Evolutionary conservation across 2,888 invertebrate species (phyloP), one percentile per base, ranked within the genome.

Genomic region (Orchestes rusci): DNA sequence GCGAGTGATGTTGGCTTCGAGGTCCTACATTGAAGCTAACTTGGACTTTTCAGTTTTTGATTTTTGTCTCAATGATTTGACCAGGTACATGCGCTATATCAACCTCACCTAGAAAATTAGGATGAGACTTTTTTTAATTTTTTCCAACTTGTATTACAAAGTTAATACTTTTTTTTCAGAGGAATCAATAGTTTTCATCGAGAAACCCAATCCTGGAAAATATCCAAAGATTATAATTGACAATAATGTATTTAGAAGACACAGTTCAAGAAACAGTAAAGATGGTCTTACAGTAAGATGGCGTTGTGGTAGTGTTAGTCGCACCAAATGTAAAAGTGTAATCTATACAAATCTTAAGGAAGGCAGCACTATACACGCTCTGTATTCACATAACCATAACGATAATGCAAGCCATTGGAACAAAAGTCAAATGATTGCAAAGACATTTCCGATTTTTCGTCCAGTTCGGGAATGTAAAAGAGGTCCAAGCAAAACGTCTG

Each of bases 211-310:
- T 18, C 45, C 45, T 12, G 43, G 54, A 32, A 59, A 56, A 39
- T 51, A 59, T 42, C 59, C 59, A 1, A 53, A 46, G 41, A 23
- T 59, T 4, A 47, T 58, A 4, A 31, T 57, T 13, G 53, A 58
- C 16, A 38, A 48, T 17, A 50, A 55, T 28, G 31, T 49, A 3
- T 57, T 51, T 37, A 39, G 42, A 15, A 36, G 52, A 30, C 51
- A 52, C 12, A 43, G 42, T 16, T 47, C 45, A 12, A 27, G 41
- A 28, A 31, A 16, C 3, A 43, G 18, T 12, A 46, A 38, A 40
- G 48, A 35, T 16, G 45, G 36, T 4, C 19, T 45, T 18, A 45
- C 45, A n/a, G 36, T 45, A n/a, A 52, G 53, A 39, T 57, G 57
- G 57, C 44, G 56, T 5, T 57, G 57, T 38, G 46, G 46, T n/a